phyloP scores from a whole-genome alignment of 2,113 vertebrate genomes.

The Pongo pygmaeus region DNA sequence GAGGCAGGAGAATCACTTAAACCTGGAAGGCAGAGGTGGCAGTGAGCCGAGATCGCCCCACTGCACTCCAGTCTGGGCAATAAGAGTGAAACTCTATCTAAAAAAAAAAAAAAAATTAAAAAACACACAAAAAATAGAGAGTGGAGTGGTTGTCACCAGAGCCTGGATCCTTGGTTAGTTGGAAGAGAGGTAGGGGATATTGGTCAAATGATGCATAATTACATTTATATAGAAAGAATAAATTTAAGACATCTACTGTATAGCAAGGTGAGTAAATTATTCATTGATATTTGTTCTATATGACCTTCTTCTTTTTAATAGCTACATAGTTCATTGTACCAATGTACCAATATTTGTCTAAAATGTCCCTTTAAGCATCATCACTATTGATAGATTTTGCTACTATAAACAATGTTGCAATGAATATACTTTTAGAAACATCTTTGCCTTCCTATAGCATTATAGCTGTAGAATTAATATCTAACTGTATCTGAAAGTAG shows the following conservation, averaged over 20 bases:
- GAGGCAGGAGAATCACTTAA: too few species aligned
- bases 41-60: too few species aligned
- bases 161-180: neutral
- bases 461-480: neutral
- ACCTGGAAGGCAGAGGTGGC: too few species aligned
- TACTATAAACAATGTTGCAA: neutral
- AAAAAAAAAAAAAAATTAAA: too few species aligned
- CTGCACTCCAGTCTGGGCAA: too few species aligned
- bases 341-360: neutral
- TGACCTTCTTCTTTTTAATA: neutral
- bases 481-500: neutral
- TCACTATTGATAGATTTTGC: neutral
- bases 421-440: neutral
- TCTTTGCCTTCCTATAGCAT: neutral
- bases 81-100: too few species aligned
- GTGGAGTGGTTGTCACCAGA: neutral
- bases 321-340: neutral
- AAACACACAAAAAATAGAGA: neutral
- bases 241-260: neutral
- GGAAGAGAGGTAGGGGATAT: neutral
- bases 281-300: neutral
- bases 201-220: too few species aligned
- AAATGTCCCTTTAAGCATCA: neutral
- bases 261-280: neutral
- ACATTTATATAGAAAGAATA: neutral